Conservation (phyloP, 2,797 vertebrate genomes). For the Argentina silus region DNA sequence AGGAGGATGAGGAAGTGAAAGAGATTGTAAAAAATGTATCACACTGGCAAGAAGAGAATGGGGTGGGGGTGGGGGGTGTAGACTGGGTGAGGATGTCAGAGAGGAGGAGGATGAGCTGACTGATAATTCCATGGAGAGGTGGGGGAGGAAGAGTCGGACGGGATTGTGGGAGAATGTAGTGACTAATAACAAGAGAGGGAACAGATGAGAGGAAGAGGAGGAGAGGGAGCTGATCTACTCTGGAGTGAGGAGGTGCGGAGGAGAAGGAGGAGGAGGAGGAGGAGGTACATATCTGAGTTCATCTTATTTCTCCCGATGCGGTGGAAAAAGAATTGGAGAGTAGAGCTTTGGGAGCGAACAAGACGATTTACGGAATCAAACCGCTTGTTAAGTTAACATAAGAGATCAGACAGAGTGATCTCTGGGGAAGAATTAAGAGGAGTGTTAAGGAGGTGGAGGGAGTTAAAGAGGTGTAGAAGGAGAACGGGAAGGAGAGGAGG, state of each 20-base stretch:
- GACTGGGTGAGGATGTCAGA: neutral
- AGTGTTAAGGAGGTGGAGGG: constrained; percentile 22
- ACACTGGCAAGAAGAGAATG: neutral
- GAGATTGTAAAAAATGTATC: neutral
- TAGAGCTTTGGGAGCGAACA: constrained; percentile 13
- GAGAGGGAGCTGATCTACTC: neutral
- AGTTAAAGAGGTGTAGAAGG: constrained; percentile 40
- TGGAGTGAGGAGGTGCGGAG: neutral
- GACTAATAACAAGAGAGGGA: constrained; percentile 9
- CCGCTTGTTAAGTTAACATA: too few relatives aligned
- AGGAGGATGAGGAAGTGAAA: constrained; percentile 6
- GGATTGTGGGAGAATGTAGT: constrained; percentile 6
- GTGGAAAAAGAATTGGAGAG: constrained; percentile 36
- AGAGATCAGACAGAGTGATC: neutral
- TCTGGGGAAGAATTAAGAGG: constrained; percentile 7
- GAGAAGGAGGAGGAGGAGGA: neutral
- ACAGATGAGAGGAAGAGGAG: constrained; percentile 33
- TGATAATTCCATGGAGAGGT: constrained; percentile 25
- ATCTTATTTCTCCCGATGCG: constrained; percentile 30
- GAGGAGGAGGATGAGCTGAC: constrained; percentile 40
- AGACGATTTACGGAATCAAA: neutral
- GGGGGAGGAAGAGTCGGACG: neutral
- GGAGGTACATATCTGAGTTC: neutral
- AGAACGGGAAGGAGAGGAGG: neutral
- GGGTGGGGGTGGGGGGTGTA: neutral